phyloP scores from a whole-genome alignment of 2,113 vertebrate species.

The Ondatra zibethicus region DNA sequence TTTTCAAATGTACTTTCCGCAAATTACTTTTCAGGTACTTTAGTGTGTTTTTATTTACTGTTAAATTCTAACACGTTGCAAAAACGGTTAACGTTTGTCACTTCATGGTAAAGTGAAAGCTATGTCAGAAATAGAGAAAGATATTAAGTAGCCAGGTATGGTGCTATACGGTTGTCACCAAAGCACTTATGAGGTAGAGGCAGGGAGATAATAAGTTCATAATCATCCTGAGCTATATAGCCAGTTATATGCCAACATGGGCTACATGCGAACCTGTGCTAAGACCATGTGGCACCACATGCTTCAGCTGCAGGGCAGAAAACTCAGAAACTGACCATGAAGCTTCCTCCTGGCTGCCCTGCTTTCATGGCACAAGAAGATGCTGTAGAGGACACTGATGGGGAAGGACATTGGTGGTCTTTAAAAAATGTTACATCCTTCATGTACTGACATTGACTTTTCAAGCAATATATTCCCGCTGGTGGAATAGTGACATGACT shows the following conservation, averaged over 20 bases:
- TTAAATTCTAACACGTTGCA: neutral
- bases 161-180: neutral
- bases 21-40: neutral
- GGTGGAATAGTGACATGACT: neutral
- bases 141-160: neutral
- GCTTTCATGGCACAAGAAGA: no score
- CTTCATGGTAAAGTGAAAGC: neutral
- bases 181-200: neutral
- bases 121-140: neutral
- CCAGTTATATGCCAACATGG: neutral
- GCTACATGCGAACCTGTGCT: neutral
- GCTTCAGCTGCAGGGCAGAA: neutral
- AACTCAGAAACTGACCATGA: neutral
- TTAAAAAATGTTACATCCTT: neutral
- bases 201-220: neutral
- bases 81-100: neutral
- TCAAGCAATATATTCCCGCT: neutral
- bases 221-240: neutral
- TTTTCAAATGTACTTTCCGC: slow-evolving; percentile 3
- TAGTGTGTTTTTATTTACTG: neutral
- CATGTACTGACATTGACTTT: neutral
- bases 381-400: neutral
- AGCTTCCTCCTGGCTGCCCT: neutral
- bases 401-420: neutral
- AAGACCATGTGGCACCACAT: neutral